Evolutionary conservation across 2,113 vertebrate genomes (phyloP), one percentile per base, ranked within the genome.

Genomic region (Dromaius novaehollandiae): DNA sequence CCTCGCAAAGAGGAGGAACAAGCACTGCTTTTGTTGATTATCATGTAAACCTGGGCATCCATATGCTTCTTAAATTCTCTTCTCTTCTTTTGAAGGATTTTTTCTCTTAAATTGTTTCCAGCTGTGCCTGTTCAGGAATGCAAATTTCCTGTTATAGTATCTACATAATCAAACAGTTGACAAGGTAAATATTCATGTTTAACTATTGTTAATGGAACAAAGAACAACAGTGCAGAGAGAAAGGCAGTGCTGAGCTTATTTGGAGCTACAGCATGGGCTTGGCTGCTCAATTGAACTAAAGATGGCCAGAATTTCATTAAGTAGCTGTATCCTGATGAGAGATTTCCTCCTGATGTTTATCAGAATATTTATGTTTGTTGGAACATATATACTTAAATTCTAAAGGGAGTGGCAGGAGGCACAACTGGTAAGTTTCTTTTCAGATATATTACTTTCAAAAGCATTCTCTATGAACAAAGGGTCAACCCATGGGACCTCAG

Each of bases 111-210:
- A 93, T 93, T 86, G 55, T 83, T 96, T 91, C 82, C 91, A 95
- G 88, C 95, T 95, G 95, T 95, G 88, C 79, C 55, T 90, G 73
- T 93, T 91, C 91, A 95, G 88, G 82, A 97, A 93, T 79, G 81
- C 83, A 94, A 93, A 95, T 96, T 96, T 97, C 85, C 96, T 96
- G 90, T 97, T 97, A 96, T 1, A 48, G 82, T 96, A 94, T 96
- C 93, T 93, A 93, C 75, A 71, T 89, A 92, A 87, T 93, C 82
- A 86, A 95, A 90, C 28, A 48, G 73, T 55, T 86, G 70, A 81
- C 69, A 82, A 94, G 84, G 79, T 93, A 92, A 96, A 96, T 93
- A 87, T 93, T 87, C 69, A 30, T 88, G 86, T 95, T 73, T 69
- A 83, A 50, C 48, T 15, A 51, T 88, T 87, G 85, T 85, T 90